Percentiles rank a stretch among this genome's conserved stretches.
These are phyloP conservation scores for Noctua fimbriata DNA, from an alignment of 2,888 invertebrate genomes.

Conservation along the genomic window DNA sequence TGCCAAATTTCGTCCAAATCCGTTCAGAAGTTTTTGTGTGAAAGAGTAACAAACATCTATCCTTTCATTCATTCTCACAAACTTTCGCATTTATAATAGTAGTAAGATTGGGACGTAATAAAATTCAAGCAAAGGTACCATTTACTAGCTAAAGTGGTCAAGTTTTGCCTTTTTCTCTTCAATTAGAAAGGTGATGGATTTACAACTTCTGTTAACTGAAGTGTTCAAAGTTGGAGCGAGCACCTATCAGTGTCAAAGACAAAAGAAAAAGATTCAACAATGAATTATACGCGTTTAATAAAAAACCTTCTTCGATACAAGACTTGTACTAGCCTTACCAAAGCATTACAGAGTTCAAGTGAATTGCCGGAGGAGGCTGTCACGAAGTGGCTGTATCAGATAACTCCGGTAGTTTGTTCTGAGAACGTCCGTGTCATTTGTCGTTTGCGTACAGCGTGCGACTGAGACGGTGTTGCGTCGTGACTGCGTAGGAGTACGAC, in stretches of 20 bases:
- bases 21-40: neutral
- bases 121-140: neutral
- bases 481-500: conserved; percentile 84
- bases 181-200: conserved; percentile 29
- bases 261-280: conserved; percentile 32
- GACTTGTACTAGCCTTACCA: conserved; percentile 33
- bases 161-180: neutral
- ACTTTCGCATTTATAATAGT: neutral
- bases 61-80: neutral
- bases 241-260: conserved; percentile 28
- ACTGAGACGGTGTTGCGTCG: conserved; percentile 71
- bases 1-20: neutral
- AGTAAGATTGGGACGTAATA: neutral
- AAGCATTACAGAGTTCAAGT: conserved; percentile 69
- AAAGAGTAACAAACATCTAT: neutral
- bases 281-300: conserved; percentile 37
- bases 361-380: conserved; percentile 79
- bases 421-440: conserved; percentile 84
- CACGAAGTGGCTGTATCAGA: conserved; percentile 88
- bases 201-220: neutral
- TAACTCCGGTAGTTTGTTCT: conserved; percentile 88
- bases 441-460: conserved; percentile 79
- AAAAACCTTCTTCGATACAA: conserved; percentile 42
- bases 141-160: conserved; percentile 8
- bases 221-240: neutral